phyloP scores from a whole-genome alignment of 92 coral and sea anemone species.

The Siderastrea siderea region DNA sequence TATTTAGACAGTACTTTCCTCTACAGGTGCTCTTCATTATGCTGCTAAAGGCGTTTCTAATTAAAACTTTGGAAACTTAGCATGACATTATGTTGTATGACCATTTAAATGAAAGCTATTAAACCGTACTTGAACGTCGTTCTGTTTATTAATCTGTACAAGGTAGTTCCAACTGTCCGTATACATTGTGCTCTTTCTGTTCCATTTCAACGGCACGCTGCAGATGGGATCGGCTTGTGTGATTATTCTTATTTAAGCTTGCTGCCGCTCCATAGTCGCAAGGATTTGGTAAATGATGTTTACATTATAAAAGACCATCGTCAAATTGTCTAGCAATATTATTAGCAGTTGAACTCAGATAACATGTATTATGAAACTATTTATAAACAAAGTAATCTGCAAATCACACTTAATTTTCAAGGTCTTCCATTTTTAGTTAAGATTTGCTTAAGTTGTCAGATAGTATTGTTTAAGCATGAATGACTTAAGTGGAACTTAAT shows the following conservation, averaged over 20 bases:
- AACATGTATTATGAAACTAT: not conserved
- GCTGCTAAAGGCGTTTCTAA: not conserved
- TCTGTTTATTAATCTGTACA: too few relatives aligned
- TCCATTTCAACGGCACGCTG: not conserved
- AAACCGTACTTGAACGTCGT: not conserved
- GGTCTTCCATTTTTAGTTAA: not conserved
- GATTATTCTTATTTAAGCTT: not conserved
- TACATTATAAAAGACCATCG: slow-evolving; percentile 6
- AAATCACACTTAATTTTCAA: not conserved
- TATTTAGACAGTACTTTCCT: too few relatives aligned
- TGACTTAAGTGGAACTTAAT: too few relatives aligned
- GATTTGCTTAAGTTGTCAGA: not conserved
- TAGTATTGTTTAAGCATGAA: not conserved
- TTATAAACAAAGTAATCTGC: not conserved
- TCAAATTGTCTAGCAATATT: slow-evolving; percentile 13
- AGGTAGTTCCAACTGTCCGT: too few relatives aligned
- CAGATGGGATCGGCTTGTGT: not conserved
- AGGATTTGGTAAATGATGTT: not conserved
- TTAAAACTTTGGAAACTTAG: not conserved
- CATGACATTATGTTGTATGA: not conserved
- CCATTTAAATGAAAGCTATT: not conserved
- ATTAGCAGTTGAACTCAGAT: not conserved
- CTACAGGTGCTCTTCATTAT: not conserved
- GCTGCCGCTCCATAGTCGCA: not conserved
- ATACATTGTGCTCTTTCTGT: not conserved